These are phyloP conservation scores for Marcusenius ussheri DNA, from an alignment of 2,113 vertebrate genomes.

Conservation along the genomic window DNA sequence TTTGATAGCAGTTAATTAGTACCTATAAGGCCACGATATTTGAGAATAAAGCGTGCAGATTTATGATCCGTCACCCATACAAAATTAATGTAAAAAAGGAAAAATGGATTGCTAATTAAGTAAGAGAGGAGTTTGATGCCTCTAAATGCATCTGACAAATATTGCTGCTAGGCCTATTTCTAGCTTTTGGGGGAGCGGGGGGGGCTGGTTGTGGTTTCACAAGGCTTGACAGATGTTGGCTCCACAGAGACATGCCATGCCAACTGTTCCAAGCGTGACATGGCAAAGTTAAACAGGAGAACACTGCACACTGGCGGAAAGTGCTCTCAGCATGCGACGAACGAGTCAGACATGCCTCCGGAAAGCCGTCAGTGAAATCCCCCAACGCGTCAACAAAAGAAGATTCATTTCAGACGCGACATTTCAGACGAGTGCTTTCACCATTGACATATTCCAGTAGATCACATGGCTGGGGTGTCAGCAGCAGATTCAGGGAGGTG, in stretches of 20 bases:
- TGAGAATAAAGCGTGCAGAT: neutral
- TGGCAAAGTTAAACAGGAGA: conserved; percentile 9
- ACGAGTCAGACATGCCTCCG: neutral
- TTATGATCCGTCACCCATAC: neutral
- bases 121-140: neutral
- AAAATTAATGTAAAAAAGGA: neutral
- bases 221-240: conserved; percentile 16
- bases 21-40: neutral
- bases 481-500: neutral
- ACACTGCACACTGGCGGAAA: neutral
- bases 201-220: neutral
- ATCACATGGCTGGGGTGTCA: neutral
- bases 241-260: neutral
- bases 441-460: neutral
- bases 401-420: conserved; percentile 1
- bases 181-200: neutral
- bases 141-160: conserved; percentile 1
- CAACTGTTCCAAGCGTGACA: conserved; percentile 16
- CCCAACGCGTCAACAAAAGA: neutral
- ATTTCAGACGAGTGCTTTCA: neutral
- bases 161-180: neutral
- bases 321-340: neutral
- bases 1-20: conserved; percentile 1
- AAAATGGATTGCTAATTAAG: neutral
- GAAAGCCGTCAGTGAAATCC: conserved; percentile 1